These are phyloP conservation scores for Brienomyrus brachyistius DNA, from an alignment of 2,113 vertebrate genomes.

Conservation along the genomic window DNA sequence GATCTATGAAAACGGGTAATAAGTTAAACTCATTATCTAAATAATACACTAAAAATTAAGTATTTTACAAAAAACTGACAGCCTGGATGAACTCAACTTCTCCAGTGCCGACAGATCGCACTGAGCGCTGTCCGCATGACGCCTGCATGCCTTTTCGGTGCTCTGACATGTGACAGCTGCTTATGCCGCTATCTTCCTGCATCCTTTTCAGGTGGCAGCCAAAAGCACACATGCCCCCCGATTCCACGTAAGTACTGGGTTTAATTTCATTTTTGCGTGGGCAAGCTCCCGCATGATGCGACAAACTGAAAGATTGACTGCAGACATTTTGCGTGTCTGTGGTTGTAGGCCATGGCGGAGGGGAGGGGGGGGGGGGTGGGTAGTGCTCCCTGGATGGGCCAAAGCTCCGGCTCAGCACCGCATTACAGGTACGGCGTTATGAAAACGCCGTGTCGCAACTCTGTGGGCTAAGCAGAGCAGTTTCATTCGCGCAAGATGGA, in stretches of 20 bases:
- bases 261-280: not conserved
- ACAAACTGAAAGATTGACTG: not conserved
- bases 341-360: not conserved
- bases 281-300: too few relatives aligned
- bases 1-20: not conserved
- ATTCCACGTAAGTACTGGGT: not conserved
- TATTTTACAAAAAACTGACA: not conserved
- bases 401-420: not conserved
- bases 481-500: not conserved
- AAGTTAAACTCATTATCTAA: not conserved
- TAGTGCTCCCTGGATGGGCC: not conserved
- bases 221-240: not conserved
- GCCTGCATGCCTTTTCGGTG: not conserved
- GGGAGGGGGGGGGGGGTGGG: not conserved
- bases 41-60: not conserved
- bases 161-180: not conserved
- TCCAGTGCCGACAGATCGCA: not conserved
- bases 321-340: not conserved
- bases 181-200: not conserved
- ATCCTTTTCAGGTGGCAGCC: not conserved
- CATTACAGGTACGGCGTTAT: not conserved
- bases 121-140: not conserved
- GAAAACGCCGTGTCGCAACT: constrained; percentile 12
- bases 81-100: not conserved
- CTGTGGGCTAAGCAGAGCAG: too few relatives aligned